Evolutionary conservation across 2,113 vertebrate species (phyloP).

Genomic region (Marcusenius ussheri): DNA sequence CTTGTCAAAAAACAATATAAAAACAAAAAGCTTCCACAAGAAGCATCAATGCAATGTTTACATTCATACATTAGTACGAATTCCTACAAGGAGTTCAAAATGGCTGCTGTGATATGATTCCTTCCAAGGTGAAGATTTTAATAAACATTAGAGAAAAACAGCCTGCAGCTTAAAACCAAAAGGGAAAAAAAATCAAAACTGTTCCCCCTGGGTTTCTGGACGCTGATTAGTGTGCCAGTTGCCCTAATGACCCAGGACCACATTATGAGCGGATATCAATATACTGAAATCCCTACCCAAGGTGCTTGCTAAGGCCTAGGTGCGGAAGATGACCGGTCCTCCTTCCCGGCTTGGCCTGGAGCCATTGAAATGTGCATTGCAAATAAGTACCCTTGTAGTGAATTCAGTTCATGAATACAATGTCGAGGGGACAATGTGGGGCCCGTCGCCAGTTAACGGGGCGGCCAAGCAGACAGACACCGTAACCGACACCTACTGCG

Average conservation of each 20-base stretch:
- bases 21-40: constrained; percentile 23
- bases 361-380: constrained; percentile 6
- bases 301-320: not conserved
- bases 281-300: not conserved
- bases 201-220: not conserved
- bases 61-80: constrained; percentile 9
- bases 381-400: constrained; percentile 1
- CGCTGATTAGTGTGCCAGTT: not conserved
- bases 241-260: too few species aligned
- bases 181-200: not conserved
- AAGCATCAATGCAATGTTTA: constrained; percentile 23
- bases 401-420: constrained; percentile 43
- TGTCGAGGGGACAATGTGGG: constrained; percentile 43
- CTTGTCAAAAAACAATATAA: constrained; percentile 24
- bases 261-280: not conserved
- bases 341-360: not conserved
- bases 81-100: constrained; percentile 21
- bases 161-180: not conserved
- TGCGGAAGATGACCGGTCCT: not conserved
- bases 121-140: not conserved
- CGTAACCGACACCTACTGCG: not conserved
- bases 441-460: not conserved
- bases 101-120: constrained; percentile 26
- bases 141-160: not conserved
- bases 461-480: not conserved